A percentile compares a stretch with the other conserved stretches of the same genome.
Conservation (phyloP, 2,797 vertebrate genomes). For the Phataginus tetradactyla region DNA sequence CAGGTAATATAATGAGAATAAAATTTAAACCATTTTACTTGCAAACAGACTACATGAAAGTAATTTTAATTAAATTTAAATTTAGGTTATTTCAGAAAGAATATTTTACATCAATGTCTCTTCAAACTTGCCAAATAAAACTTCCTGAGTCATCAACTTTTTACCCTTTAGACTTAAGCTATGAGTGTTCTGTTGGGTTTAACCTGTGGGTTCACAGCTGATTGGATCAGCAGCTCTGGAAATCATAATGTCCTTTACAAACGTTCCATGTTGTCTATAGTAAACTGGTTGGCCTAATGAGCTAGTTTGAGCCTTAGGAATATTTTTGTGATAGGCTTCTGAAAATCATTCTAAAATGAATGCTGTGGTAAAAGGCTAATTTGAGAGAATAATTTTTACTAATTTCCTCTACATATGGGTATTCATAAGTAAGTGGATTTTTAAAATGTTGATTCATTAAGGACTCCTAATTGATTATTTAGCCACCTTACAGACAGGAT, state of each 20-base stretch:
- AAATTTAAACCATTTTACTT: slow-evolving; percentile 12
- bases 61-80: slow-evolving; percentile 53
- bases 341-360: slow-evolving; percentile 31
- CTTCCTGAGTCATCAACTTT: background rate
- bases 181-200: background rate
- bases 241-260: slow-evolving; percentile 31
- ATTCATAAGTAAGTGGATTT: background rate
- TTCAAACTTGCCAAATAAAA: slow-evolving; percentile 27
- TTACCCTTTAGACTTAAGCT: slow-evolving; percentile 23
- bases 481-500: background rate
- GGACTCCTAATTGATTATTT: slow-evolving; percentile 19
- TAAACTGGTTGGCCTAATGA: background rate
- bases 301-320: background rate
- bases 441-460: slow-evolving; percentile 25
- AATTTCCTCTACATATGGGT: slow-evolving; percentile 16
- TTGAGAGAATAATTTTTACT: slow-evolving; percentile 48
- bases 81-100: background rate
- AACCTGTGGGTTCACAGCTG: background rate
- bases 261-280: background rate
- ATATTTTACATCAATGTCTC: background rate
- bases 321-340: background rate
- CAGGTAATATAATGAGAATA: slow-evolving; percentile 31
- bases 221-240: background rate
- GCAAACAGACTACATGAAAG: background rate
- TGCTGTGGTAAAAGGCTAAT: slow-evolving; percentile 39